Conservation (phyloP, 1,140 invertebrate species). For the Drosophila tropicalis region DNA sequence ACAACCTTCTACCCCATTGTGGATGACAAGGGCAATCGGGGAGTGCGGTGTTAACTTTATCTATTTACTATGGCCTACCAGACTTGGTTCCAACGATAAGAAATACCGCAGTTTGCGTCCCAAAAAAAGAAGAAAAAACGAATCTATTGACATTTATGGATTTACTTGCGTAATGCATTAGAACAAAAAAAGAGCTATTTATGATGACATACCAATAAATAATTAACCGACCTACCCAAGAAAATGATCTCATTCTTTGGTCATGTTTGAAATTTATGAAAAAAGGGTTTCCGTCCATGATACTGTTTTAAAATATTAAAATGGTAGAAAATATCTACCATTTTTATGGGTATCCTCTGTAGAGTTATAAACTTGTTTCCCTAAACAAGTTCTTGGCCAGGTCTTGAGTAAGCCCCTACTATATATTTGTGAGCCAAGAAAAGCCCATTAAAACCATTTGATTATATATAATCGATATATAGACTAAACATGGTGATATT, state of each 20-base stretch:
- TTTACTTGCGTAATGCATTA: slow-evolving; percentile 13
- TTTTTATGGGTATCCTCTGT: too few relatives aligned
- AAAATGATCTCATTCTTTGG: background rate
- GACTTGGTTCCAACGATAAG: slow-evolving; percentile 5
- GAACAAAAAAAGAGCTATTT: background rate
- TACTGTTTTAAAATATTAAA: too few relatives aligned
- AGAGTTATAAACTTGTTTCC: too few relatives aligned
- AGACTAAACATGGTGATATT: background rate
- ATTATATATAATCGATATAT: background rate
- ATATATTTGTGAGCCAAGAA: background rate
- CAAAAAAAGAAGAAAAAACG: too few relatives aligned
- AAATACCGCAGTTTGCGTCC: slow-evolving; percentile 12
- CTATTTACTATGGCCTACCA: background rate
- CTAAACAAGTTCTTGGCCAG: too few relatives aligned
- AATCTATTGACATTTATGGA: slow-evolving; percentile 13
- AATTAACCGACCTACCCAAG: background rate
- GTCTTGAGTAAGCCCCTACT: too few relatives aligned
- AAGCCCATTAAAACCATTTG: slow-evolving; percentile 3
- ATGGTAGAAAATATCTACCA: too few relatives aligned
- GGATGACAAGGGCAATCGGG: background rate
- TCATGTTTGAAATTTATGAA: too few relatives aligned
- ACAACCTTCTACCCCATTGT: slow-evolving; percentile 1
- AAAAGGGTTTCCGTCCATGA: too few relatives aligned
- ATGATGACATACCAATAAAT: background rate
- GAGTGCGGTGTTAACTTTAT: background rate